Conservation (phyloP, 2,888 invertebrate species). For the Athetis lepigone region DNA sequence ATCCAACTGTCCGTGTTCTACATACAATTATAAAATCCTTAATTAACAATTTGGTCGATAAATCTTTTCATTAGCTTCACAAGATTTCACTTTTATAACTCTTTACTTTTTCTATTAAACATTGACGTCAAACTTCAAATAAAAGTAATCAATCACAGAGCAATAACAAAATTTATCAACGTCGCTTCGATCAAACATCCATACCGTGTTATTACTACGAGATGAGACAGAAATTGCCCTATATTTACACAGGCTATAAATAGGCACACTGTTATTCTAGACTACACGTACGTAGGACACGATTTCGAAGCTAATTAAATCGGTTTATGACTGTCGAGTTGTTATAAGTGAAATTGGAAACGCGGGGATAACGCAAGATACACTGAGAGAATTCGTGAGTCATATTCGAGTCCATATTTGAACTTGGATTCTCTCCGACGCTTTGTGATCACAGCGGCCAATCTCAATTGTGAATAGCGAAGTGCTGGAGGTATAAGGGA, state of each 20-base stretch:
- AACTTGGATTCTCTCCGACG: background rate
- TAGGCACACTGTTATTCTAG: conserved; percentile 1
- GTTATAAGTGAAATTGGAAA: conserved; percentile 8
- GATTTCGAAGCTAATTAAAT: conserved; percentile 20
- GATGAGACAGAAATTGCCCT: conserved; percentile 31
- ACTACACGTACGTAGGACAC: background rate
- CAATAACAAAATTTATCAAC: conserved; percentile 51
- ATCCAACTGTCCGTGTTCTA: background rate
- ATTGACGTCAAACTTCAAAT: conserved; percentile 16
- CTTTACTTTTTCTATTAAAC: background rate
- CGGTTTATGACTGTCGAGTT: background rate
- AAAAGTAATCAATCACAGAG: conserved; percentile 37
- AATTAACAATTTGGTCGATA: background rate
- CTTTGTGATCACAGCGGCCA: background rate
- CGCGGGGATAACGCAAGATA: conserved; percentile 4
- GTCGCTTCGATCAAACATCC: conserved; percentile 24
- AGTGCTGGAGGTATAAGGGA: too few species aligned
- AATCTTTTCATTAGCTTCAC: background rate
- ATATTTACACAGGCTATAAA: conserved; percentile 30
- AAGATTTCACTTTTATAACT: background rate
- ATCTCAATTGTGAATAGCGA: background rate
- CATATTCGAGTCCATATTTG: background rate
- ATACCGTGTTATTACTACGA: conserved; percentile 29
- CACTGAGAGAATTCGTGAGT: conserved; percentile 16
- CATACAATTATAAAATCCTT: background rate